These are phyloP conservation scores for Myotis lucifugus DNA, from an alignment of 2,113 vertebrate genomes.

Conservation along the genomic window DNA sequence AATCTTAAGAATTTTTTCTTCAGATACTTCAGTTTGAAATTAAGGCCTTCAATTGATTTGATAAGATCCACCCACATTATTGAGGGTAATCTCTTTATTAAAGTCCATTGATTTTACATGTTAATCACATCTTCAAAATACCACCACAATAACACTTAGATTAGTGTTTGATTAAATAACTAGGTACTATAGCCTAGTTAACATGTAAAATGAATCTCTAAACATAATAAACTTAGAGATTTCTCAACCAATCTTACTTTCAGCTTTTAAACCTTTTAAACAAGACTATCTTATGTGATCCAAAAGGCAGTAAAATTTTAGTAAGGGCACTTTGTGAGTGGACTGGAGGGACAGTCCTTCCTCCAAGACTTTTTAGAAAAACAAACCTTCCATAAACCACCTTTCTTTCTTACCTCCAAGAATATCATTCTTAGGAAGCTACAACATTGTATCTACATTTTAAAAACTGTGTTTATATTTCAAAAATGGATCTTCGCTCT, in stretches of 20 bases:
- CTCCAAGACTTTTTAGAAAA: background rate
- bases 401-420: background rate
- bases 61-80: background rate
- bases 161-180: constrained; percentile 8
- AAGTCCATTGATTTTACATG: background rate
- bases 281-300: background rate
- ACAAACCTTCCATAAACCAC: background rate
- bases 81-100: background rate
- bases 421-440: background rate
- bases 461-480: constrained; percentile 40
- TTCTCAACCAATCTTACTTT: constrained; percentile 44
- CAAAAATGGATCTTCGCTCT: constrained; percentile 28
- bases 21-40: background rate
- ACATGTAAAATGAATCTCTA: background rate
- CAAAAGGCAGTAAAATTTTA: constrained; percentile 6
- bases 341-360: background rate
- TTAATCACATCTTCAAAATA: constrained; percentile 24
- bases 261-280: background rate
- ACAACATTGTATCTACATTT: background rate
- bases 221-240: background rate
- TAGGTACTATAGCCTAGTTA: background rate
- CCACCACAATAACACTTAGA: background rate
- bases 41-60: background rate
- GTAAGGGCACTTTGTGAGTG: background rate
- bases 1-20: background rate